Base-by-base conservation (phyloP, 37 sponge, comb jelly and placozoan genomes). In the Eunapius fragilis region DNA sequence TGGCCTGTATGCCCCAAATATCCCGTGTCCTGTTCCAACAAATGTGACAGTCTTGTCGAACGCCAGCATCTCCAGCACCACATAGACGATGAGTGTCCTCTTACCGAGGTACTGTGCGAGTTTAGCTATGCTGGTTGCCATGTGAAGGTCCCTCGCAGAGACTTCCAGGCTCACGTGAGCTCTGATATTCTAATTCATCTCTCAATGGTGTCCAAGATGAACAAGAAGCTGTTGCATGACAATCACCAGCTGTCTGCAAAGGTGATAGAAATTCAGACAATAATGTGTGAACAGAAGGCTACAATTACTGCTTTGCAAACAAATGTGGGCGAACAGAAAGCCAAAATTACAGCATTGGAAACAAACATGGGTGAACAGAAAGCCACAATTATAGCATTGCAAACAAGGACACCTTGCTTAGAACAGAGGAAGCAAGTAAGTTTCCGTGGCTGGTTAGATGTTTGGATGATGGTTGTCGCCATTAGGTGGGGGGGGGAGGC, bases 391-490 rank as follows among this genome's bases (percentile, higher is more conserved):
- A n/a, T n/a, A n/a, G n/a, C n/a, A n/a, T n/a, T n/a, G n/a, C n/a
- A n/a, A n/a, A 94, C 78, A 97, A 97, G 82, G 97, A 97, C 76
- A 86, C 87, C 4, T 87, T 97, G 35, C 93, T 85, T 12, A 67
- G 85, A 12, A 84, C 80, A 25, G 76, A 31, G 76, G 31, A 25
- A 25, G 82, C 28, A 41, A 2, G 37, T 69, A 3, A 24, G 34
- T 6, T 33, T 33, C 71, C 36, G 30, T 22, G 32, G 7, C 71
- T 25, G 68, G 86, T 78, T 49, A 6, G n/a, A 17, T 74, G 27
- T 25, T 24, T 25, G 41, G 73, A 37, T 80, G 72, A 38, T 13
- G 75, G 72, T 22, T 30, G 25, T 41, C 4, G 45, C 7, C 31
- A 34, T 75, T 6, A 70, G 27, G 31, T 14, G 31, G 34, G 25